These are phyloP conservation scores for Zosterops lateralis DNA, from an alignment of 2,113 vertebrate species.

Conservation along the genomic window DNA sequence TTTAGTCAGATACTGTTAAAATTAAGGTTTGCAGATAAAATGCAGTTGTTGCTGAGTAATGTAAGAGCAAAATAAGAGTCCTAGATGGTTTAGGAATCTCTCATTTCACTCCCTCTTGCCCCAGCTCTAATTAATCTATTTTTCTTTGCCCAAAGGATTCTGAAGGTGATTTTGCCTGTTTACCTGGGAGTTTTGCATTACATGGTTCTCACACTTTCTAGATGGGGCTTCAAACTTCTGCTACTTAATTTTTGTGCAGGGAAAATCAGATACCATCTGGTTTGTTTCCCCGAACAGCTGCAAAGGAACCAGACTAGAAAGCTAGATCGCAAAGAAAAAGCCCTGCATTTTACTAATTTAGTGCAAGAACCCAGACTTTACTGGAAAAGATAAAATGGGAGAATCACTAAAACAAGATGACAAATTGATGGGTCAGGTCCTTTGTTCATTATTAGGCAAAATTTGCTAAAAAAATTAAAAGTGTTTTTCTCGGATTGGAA, in stretches of 20 bases:
- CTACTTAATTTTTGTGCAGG: neutral
- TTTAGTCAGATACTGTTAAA: conserved; percentile 32
- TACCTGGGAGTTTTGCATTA: neutral
- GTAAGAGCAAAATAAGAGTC: neutral
- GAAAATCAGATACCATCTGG: neutral
- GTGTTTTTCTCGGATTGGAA: neutral
- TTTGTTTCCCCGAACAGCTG: neutral
- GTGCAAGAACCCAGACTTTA: neutral
- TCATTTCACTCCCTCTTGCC: neutral
- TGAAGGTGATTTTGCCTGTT: neutral
- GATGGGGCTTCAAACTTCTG: neutral
- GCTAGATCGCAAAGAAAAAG: neutral
- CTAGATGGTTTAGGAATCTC: neutral
- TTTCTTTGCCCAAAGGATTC: neutral
- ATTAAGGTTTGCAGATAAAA: conserved; percentile 25
- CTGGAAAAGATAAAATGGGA: neutral
- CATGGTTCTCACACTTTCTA: neutral
- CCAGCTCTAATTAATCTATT: neutral
- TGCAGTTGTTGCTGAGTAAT: conserved; percentile 3
- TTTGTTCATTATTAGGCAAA: neutral
- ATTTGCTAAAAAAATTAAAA: neutral
- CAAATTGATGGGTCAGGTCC: neutral
- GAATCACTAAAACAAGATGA: neutral
- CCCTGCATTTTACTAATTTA: neutral
- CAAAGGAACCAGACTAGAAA: neutral